A percentile compares a stretch with the other conserved stretches of the same genome.
These are phyloP conservation scores for Callithrix jacchus DNA, from an alignment of 2,113 vertebrate species.

Conservation along the genomic window DNA sequence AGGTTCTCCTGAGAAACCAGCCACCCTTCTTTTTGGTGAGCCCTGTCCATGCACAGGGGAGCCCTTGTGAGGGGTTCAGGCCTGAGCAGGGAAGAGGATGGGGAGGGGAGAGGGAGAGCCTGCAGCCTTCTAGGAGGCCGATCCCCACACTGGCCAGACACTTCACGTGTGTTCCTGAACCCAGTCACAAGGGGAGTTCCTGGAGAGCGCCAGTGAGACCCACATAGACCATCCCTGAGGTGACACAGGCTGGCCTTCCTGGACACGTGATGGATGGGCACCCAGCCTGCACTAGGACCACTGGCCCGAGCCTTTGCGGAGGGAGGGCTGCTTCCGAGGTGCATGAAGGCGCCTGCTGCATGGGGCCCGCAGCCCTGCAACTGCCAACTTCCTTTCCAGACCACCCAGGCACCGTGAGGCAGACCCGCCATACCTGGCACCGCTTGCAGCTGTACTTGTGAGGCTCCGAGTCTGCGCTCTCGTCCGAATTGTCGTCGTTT, in stretches of 20 bases:
- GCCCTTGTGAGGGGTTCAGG: neutral
- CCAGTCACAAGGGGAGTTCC: no score
- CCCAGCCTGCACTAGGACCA: neutral
- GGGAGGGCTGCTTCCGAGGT: neutral
- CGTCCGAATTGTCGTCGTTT: slow-evolving; percentile 92
- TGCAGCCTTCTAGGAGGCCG: no score
- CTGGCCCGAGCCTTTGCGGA: neutral
- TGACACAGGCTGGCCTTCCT: neutral
- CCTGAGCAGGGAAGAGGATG: accelerated
- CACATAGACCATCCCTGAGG: accelerated
- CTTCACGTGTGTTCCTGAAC: no score
- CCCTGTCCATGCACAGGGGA: accelerated
- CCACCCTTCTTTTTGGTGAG: neutral
- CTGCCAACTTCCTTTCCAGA: neutral
- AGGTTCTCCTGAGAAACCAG: accelerated
- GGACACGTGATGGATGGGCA: neutral
- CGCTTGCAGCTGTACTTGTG: slow-evolving; percentile 99
- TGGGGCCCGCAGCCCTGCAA: neutral
- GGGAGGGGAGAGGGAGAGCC: no score
- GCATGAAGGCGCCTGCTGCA: accelerated
- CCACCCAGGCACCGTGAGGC: accelerated
- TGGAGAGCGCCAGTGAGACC: neutral
- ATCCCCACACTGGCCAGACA: neutral
- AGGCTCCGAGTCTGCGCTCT: slow-evolving; percentile 91
- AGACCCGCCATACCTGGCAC: slow-evolving; percentile 88